Base-by-base conservation (phyloP, 2,888 invertebrate genomes). In the Elysia crispata region DNA sequence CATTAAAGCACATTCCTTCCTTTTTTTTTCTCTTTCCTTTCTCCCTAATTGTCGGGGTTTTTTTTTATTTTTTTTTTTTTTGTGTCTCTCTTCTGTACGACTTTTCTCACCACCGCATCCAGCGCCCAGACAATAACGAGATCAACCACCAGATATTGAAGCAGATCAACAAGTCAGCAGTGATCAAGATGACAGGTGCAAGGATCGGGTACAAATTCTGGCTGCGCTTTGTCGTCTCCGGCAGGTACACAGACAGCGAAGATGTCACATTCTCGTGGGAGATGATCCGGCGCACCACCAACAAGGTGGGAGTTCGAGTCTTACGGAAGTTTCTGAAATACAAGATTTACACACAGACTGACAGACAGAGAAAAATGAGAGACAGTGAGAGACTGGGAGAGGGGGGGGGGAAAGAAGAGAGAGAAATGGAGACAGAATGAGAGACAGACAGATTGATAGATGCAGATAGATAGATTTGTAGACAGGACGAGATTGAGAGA, bases 181-280 rank as follows among this genome's bases (percentile, higher is more conserved):
- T 80, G 11, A 80, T 80, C 57, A 80, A 80, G 60, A 80, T 80
- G 80, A 80, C 80, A 6, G 80, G 80, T 0, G 80, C 80, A 23
- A 75, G 80, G 60, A 74, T 80, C 23, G 76, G 80, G 1, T 74
- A 57, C 76, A 80, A 75, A 30, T 80, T 70, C 30, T 80, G 80
- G 80, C 76, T 80, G 28, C 64, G 80, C 13, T 80, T 80, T 18
- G 80, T 80, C 25, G 76, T 80, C n/a, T 5, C 76, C 25, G 80
- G 80, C 8, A 57, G 80, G 20, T 76, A 80, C 76, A 80, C 80
- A 49, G 76, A 75, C 62, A 76, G 76, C 0, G 80, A 80, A 31
- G 80, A 80, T 23, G 76, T 80, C 49, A 64, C 60, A 50, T 80
- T 76, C 62, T 80, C 80, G 25, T 80, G 80, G 80, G 80, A 80